phyloP scores from a whole-genome alignment of 2,888 invertebrate genomes.

The Hermaeophaga mercurialis region DNA sequence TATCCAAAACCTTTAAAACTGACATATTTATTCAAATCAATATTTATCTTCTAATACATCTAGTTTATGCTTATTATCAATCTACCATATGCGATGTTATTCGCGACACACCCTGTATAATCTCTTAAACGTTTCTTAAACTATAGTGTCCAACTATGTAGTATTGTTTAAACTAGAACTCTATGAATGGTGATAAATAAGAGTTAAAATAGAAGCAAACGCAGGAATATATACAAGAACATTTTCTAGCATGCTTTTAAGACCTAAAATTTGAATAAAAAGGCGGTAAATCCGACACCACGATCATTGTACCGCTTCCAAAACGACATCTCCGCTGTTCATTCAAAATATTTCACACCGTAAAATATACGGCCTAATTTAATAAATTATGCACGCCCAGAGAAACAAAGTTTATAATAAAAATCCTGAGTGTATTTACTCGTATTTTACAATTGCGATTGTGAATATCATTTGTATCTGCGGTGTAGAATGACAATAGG shows the following conservation, averaged over 20 bases:
- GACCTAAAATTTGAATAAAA: constrained; percentile 4
- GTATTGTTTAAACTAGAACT: too few relatives aligned
- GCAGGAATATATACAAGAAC: too few relatives aligned
- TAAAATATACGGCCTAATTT: constrained; percentile 35
- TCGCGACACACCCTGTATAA: too few relatives aligned
- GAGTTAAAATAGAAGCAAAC: too few relatives aligned
- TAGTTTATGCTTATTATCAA: too few relatives aligned
- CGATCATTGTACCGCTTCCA: not conserved
- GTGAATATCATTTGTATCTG: constrained; percentile 38
- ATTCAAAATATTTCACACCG: constrained; percentile 33
- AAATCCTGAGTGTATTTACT: constrained; percentile 38
- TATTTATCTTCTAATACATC: too few relatives aligned
- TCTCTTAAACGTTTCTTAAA: too few relatives aligned
- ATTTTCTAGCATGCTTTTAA: not conserved
- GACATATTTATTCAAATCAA: too few relatives aligned
- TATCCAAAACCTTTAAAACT: too few relatives aligned
- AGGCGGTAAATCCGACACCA: constrained; percentile 7
- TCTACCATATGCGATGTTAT: too few relatives aligned
- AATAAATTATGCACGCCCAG: constrained; percentile 41
- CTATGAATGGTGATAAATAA: too few relatives aligned
- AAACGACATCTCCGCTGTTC: not conserved
- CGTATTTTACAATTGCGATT: constrained; percentile 42
- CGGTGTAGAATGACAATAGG: constrained; percentile 39
- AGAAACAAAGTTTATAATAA: constrained; percentile 40
- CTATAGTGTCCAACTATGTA: too few relatives aligned